Base-by-base conservation (phyloP, 2,113 vertebrate genomes). In the Micronycteris hirsuta region DNA sequence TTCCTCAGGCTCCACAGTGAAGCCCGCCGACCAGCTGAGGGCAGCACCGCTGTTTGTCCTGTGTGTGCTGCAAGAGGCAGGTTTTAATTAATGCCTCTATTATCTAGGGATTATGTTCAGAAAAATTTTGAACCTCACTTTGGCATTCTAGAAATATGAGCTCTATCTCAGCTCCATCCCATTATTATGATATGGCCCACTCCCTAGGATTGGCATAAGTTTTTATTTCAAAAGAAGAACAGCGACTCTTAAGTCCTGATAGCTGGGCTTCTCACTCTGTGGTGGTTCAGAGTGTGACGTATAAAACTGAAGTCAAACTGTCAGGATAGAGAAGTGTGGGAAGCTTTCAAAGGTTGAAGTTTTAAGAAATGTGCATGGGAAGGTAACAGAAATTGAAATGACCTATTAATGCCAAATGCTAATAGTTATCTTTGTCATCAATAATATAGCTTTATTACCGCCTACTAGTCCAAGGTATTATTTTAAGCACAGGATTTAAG, bases 361-460 rank as follows among this genome's bases (percentile, higher is more conserved):
- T 80, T 76, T 86, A 84, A 93, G 94, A 91, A 61, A 70, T n/a
- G 12, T 82, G 52, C n/a, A 58, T 96, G 33, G 86, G 86, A 86
- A 91, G 65, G 26, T 43, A 89, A 54, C 3, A 83, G 63, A 93
- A 82, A 74, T n/a, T 63, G 26, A 94, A 92, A 49, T 86, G 5
- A 36, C 22, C 58, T 93, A 24, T 89, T 91, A 80, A 70, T 90
- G 73, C 2, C 24, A 70, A 87, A 91, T 67, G 56, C 43, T 61
- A 74, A 86, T 43, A 73, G 54, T n/a, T 86, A 28, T 33, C 26
- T 45, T 77, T 17, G 52, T 49, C 76, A 84, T 13, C n/a, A 47
- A 56, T 45, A 28, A 54, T 71, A 65, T 90, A 45, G 65, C 73
- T 90, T 82, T 52, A 74, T 68, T 61, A 81, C 9, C 31, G 80